Conservation (phyloP, 2,888 invertebrate genomes). For the Zygothrica quintamaculata region DNA sequence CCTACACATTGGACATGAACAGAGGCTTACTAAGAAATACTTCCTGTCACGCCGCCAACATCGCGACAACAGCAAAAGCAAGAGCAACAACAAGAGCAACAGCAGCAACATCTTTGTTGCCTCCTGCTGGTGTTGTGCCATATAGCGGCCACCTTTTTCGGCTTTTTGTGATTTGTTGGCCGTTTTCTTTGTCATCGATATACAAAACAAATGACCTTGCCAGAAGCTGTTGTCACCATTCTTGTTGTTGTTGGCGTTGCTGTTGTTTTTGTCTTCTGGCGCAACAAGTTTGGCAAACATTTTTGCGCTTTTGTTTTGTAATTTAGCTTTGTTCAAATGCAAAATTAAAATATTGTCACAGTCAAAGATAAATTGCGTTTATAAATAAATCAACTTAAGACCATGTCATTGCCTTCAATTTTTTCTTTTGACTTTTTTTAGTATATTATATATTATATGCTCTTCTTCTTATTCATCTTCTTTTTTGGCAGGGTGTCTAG, state of each 20-base stretch:
- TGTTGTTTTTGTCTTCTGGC: constrained; percentile 11
- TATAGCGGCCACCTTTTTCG: constrained; percentile 8
- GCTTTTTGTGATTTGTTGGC: constrained; percentile 39
- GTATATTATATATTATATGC: too few species aligned
- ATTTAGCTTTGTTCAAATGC: constrained; percentile 55
- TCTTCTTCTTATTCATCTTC: constrained; percentile 20
- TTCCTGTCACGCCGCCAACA: constrained; percentile 63
- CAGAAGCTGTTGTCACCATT: constrained; percentile 13
- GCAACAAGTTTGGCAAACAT: constrained; percentile 79
- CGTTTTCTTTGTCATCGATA: constrained; percentile 67
- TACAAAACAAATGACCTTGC: constrained; percentile 75
- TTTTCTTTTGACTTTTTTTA: constrained; percentile 22
- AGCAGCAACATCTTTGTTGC: constrained; percentile 34
- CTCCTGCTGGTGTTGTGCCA: constrained; percentile 10
- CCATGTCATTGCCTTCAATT: constrained; percentile 41
- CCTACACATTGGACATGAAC: constrained; percentile 16
- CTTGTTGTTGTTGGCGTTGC: constrained; percentile 21
- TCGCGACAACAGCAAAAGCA: constrained; percentile 23
- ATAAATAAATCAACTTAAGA: constrained; percentile 74
- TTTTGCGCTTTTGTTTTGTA: constrained; percentile 64
- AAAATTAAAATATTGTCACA: constrained; percentile 51
- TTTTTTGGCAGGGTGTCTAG: constrained; percentile 19
- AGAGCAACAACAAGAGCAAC: constrained; percentile 26
- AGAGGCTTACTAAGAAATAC: constrained; percentile 50
- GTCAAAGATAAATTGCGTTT: constrained; percentile 68